Base-by-base conservation (phyloP, 2,888 invertebrate genomes). In the Auanema freiburgensis region DNA sequence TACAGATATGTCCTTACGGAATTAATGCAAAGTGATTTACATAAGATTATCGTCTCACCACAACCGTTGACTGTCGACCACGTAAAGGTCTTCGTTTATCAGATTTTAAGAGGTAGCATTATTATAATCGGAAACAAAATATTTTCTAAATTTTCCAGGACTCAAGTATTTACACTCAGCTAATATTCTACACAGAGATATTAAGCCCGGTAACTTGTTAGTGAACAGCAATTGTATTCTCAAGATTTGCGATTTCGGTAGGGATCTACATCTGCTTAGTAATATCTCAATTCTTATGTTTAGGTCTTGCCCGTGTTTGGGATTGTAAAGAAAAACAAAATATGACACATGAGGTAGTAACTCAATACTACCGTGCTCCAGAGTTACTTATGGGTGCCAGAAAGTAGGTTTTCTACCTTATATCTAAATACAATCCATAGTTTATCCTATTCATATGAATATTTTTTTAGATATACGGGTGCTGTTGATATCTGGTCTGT, bases 51-150 rank as follows among this genome's bases (percentile, higher is more conserved):
- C 87, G 97, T 98, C 83, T 97, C 97, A 80, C 95, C 96, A 77
- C 98, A 99, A 87, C 94, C 94, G 84, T 90, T 98, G 80, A 94
- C 96, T 83, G 90, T 95, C 78, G 98, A 98, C 88, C 98, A 98
- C 89, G 95, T 98, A 88, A 98, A 98, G 90, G 96, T 98, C 87
- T 98, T 98, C 90, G 91, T 98, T 84, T 98, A 98, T 88, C 98
- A 98, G 89, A 97, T 99, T 87, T 90, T 98, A 84, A 90, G 98
- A 89, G 97, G 96, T 91, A 24, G 18, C 41, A 18, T 33, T 52
- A 4, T 52, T 12, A 11, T n/a, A 14, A 23, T 14, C 10, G 3
- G 46, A 18, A 46, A 18, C 43, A 46, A 21, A 46, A 46, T 46
- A 21, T 16, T 46, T 46, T 46, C 10, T 16, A 46, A 18, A 3